Evolutionary conservation across 1,140 invertebrate species (phyloP).

Genomic region (Cephus cinctus): DNA sequence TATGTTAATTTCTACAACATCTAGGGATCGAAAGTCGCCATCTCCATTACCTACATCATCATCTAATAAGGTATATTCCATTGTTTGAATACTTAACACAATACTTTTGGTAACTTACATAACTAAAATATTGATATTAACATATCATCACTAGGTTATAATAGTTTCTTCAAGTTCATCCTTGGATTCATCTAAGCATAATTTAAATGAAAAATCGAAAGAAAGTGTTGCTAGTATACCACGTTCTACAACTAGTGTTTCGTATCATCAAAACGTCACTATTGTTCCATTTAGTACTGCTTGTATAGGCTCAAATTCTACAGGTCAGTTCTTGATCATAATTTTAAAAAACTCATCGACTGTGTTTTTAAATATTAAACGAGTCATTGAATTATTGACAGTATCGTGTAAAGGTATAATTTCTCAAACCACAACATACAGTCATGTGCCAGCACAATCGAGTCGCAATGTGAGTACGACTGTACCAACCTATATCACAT

Average conservation of each 20-base stretch:
- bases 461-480: slow-evolving; percentile 21
- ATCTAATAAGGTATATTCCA: slow-evolving; percentile 27
- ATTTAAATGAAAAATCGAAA: slow-evolving; percentile 7
- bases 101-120: not conserved
- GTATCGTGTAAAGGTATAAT: slow-evolving; percentile 14
- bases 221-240: slow-evolving; percentile 20
- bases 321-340: slow-evolving; percentile 21
- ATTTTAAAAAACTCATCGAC: not conserved
- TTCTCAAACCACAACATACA: slow-evolving; percentile 22
- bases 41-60: slow-evolving; percentile 16
- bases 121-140: not conserved
- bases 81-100: not conserved
- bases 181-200: slow-evolving; percentile 17
- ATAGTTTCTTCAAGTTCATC: slow-evolving; percentile 23
- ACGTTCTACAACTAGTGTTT: slow-evolving; percentile 10
- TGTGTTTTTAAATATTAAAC: not conserved
- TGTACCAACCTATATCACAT: not conserved
- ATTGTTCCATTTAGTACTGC: slow-evolving; percentile 23
- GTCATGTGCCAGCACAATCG: slow-evolving; percentile 14
- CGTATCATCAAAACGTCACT: slow-evolving; percentile 24
- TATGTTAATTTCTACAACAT: not conserved
- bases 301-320: slow-evolving; percentile 12
- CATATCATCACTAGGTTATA: slow-evolving; percentile 21
- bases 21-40: slow-evolving; percentile 14
- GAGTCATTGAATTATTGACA: slow-evolving; percentile 9